Evolutionary conservation across 2,797 vertebrate genomes (phyloP).

Genomic region (Periophthalmus magnuspinnatus): DNA sequence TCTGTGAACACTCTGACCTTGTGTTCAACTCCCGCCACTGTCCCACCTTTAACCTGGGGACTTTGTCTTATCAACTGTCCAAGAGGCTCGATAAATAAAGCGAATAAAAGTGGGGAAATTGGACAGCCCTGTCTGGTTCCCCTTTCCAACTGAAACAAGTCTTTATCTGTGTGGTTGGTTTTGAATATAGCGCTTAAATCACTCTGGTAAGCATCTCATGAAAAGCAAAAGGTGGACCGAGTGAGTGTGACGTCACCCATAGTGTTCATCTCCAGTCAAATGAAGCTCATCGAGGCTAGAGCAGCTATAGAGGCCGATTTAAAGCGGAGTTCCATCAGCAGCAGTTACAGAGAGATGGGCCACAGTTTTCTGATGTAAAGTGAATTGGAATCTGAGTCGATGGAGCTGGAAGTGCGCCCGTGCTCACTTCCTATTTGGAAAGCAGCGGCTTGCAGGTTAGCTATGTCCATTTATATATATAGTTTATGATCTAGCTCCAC

Average conservation of each 20-base stretch:
- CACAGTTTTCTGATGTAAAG: too few species aligned
- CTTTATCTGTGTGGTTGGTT: neutral
- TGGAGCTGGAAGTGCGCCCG: too few species aligned
- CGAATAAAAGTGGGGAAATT: neutral
- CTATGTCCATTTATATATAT: too few species aligned
- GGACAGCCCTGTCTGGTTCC: neutral
- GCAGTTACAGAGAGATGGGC: too few species aligned
- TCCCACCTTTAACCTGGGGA: neutral
- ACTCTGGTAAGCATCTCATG: neutral
- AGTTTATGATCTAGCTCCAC: too few species aligned
- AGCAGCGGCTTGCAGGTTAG: neutral
- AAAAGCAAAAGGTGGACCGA: too few species aligned
- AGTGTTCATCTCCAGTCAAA: too few species aligned
- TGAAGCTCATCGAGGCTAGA: neutral
- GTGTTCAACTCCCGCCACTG: neutral
- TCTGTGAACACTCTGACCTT: neutral
- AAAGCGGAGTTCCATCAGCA: too few species aligned
- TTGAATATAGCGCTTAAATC: neutral
- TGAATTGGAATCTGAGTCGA: too few species aligned
- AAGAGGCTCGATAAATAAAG: constrained; percentile 1
- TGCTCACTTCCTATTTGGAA: neutral
- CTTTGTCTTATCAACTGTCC: constrained; percentile 5
- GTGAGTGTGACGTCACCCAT: too few species aligned
- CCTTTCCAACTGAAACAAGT: neutral
- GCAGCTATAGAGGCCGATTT: neutral